phyloP scores from a whole-genome alignment of 2,888 invertebrate species.

The Rhorus exstirpatorius region DNA sequence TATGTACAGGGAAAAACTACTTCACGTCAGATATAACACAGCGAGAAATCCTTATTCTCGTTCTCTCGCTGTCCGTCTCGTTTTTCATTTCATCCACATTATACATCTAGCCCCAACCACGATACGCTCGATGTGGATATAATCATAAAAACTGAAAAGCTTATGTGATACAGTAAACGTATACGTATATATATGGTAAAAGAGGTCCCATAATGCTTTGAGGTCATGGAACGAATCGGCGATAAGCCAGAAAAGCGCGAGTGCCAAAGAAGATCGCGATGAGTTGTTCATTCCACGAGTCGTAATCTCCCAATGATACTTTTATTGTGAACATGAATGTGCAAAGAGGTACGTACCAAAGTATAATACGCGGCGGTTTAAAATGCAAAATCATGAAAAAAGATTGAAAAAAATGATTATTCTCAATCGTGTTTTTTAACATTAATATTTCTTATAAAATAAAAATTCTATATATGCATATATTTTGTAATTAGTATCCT shows the following conservation, averaged over 20 bases:
- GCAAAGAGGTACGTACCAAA: background rate
- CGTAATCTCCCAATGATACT: background rate
- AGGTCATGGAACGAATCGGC: constrained; percentile 50
- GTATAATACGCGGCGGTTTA: background rate
- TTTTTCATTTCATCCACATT: background rate
- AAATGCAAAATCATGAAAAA: too few relatives aligned
- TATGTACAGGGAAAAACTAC: background rate
- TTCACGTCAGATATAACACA: background rate
- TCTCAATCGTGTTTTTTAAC: too few relatives aligned
- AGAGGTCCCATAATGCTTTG: constrained; percentile 34
- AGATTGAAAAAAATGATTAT: too few relatives aligned
- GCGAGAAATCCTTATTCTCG: constrained; percentile 2
- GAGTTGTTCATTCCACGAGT: constrained; percentile 12
- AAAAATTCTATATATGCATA: too few relatives aligned
- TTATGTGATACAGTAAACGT: constrained; percentile 13
- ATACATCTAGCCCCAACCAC: constrained; percentile 62
- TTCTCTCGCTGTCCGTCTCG: background rate
- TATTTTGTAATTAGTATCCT: too few relatives aligned
- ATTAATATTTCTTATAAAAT: too few relatives aligned
- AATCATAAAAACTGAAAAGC: constrained; percentile 79
- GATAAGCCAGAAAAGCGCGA: constrained; percentile 50
- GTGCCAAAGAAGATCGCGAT: constrained; percentile 29
- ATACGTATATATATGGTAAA: constrained; percentile 12
- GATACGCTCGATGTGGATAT: constrained; percentile 75
- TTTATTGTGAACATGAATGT: constrained; percentile 16